These are phyloP conservation scores for Lomographa bimaculata DNA, from an alignment of 2,888 invertebrate genomes.

Conservation along the genomic window DNA sequence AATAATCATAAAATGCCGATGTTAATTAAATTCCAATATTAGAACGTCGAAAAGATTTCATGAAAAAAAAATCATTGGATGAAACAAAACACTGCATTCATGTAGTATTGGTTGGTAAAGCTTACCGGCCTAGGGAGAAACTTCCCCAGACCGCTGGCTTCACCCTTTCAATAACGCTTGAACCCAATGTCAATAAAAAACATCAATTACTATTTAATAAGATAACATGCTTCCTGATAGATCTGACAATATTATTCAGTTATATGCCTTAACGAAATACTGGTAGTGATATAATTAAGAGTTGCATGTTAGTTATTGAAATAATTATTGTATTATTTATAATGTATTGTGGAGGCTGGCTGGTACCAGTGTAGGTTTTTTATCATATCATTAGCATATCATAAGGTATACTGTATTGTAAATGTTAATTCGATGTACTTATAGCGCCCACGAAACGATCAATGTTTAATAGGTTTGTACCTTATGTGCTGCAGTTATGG, in stretches of 20 bases:
- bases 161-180: conserved; percentile 18
- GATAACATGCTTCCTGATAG: conserved; percentile 81
- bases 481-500: conserved; percentile 16
- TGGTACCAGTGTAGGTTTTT: conserved; percentile 77
- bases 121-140: background rate
- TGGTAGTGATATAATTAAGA: conserved; percentile 73
- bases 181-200: conserved; percentile 61
- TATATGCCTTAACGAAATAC: conserved; percentile 76
- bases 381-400: conserved; percentile 82
- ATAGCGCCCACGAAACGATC: too few relatives aligned
- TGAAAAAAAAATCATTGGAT: too few relatives aligned
- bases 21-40: too few relatives aligned
- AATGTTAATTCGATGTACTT: conserved; percentile 48
- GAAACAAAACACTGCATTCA: conserved; percentile 14
- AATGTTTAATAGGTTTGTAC: too few relatives aligned
- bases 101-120: background rate
- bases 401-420: conserved; percentile 59
- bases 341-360: conserved; percentile 58
- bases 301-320: conserved; percentile 68
- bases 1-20: too few relatives aligned
- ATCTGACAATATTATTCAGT: conserved; percentile 78
- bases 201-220: conserved; percentile 77
- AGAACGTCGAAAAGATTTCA: too few relatives aligned
- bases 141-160: background rate
- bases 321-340: conserved; percentile 48